Base-by-base conservation (phyloP, 2,888 invertebrate species). In the Pterostichus madidus region DNA sequence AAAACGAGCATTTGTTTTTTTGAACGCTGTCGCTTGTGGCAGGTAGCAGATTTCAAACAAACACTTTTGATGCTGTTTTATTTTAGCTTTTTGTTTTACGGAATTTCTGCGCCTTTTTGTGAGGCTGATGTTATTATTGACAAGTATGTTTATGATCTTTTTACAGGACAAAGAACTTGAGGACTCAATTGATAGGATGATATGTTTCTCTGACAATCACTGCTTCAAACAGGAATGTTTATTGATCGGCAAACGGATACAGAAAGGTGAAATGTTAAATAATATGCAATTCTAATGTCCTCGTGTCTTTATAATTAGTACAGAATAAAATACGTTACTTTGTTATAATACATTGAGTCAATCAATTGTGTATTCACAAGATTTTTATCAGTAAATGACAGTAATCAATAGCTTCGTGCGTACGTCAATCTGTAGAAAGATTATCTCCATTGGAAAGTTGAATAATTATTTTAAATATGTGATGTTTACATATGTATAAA, bases 1-100 rank as follows among this genome's bases (percentile, higher is more conserved):
- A 75, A 49, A 75, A 71, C 53, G 76, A 76, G 15, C 76, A 53
- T 56, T 76, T 56, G 76, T 68, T 76, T 76, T 53, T 52, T 56
- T 53, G 44, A 71, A 71, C 49, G 53, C 75, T 32, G 49, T 15
- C 75, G 32, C 17, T 32, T 15, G 15, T 76, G 76, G 53, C 76
- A 76, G 76, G 76, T 76, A 76, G 76, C 76, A 56, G 76, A 56
- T 76, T 76, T 56, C 53, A 76, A 76, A 76, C 76, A 53, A 56
- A 76, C 76, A 76, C 76, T 76, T 76, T 76, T 76, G 35, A 71
- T 17, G 39, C 15, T 71, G 68, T 71, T 71, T 71, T 71, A 71
- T 71, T 71, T 71, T 17, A 35, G 68, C 68, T 71, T 71, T 71
- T 71, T 71, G 64, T 64, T 64, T 64, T 64, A 35, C 64, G 64